Evolutionary conservation across 2,797 vertebrate species (phyloP).

Genomic region (Schizothorax lantsangensis): DNA sequence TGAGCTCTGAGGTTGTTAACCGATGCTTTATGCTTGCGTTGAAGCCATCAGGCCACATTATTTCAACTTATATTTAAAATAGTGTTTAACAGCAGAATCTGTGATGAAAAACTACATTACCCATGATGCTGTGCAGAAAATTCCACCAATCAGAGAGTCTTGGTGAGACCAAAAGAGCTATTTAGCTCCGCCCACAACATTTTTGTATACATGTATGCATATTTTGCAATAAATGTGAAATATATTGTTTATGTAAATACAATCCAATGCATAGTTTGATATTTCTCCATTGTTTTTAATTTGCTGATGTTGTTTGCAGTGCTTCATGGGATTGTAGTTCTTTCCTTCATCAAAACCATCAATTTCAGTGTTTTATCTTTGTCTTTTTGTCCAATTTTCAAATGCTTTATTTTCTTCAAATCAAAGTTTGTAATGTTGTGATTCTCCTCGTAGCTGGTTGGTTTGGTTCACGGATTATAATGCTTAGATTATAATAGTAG

Average conservation of each 20-base stretch:
- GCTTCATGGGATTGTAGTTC: not conserved
- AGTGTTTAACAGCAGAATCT: not conserved
- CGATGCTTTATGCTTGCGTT: not conserved
- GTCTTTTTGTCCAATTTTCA: not conserved
- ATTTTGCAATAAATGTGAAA: not conserved
- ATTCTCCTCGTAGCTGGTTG: not conserved
- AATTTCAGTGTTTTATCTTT: not conserved
- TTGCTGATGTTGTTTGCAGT: not conserved
- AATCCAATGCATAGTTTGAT: not conserved
- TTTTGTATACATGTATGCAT: not conserved
- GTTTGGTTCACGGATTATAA: not conserved
- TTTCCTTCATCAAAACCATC: not conserved
- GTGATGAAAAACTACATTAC: not conserved
- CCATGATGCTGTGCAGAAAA: not conserved
- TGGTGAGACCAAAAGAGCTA: not conserved
- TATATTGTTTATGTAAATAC: not conserved
- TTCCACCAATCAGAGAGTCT: not conserved
- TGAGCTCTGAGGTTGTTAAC: not conserved
- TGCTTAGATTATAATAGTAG: not conserved
- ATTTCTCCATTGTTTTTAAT: no score
- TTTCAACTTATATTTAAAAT: not conserved
- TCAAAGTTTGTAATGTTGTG: not conserved
- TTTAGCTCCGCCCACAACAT: not conserved
- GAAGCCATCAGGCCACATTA: not conserved
- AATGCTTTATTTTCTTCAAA: not conserved